Evolutionary conservation across 1,140 invertebrate species (phyloP), one percentile per base, ranked within the genome.

Genomic region (Leptopilina clavipes): DNA sequence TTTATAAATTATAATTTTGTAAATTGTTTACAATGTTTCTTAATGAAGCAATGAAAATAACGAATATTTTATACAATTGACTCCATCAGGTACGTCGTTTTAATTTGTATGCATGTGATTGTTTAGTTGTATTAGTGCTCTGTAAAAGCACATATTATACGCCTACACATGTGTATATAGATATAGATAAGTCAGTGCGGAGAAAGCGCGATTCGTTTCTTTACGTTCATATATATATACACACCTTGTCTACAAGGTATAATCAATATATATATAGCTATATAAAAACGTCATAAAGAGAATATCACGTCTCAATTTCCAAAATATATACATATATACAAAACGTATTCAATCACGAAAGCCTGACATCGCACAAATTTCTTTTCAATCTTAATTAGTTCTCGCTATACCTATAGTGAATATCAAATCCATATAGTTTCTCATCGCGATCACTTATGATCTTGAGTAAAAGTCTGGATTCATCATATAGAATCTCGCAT

Each of bases 121-220:
- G 3, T 31, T 31, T 5, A 65, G 1, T 31, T 65, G 59, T 65
- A 65, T 59, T 59, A 11, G 56, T 59, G 11, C 56, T 59, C 54
- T 56, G 17, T 18, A 19, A 56, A 59, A 25, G 25, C 59, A 65
- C 59, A n/a, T n/a, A 59, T 59, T 59, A 59, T 25, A 31, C 54
- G 17, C 54, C 54, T 59, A 59, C 59, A 22, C n/a, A 8, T 31
- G 25, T 31, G 5, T 31, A 31, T 31, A 59, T 59, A 65, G 59
- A 65, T 31, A 31, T n/a, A 59, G 22, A 59, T 59, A 12, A 65
- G 22, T 65, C 19, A 19, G 22, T 31, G 22, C 12, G 59, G 59
- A 65, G 59, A 65, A 65, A 65, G 59, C 22, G 59, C 59, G 59
- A 65, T 65, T 65, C 59, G 25, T 65, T 65, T 31, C 59, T 65